Conservation (phyloP, 1,140 invertebrate genomes). For the Caenorhabditis briggsae region DNA sequence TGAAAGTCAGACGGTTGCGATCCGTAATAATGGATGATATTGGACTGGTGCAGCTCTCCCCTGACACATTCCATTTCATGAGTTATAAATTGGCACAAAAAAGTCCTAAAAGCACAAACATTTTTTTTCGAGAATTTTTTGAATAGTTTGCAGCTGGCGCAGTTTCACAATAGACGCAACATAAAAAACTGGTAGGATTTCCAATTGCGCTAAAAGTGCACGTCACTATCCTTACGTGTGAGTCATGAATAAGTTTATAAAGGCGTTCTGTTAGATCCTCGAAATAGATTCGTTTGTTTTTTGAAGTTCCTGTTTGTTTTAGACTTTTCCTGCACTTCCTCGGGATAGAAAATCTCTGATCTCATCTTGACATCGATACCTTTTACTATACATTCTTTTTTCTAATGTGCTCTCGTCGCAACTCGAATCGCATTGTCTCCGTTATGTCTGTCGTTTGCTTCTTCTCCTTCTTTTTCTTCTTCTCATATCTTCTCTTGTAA, state of each 20-base stretch:
- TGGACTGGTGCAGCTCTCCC: neutral
- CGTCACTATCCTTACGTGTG: neutral
- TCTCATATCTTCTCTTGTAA: neutral
- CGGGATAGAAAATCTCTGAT: neutral
- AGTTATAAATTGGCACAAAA: neutral
- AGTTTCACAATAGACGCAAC: too few species aligned
- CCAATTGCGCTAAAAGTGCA: neutral
- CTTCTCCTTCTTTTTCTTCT: neutral
- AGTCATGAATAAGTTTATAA: too few species aligned
- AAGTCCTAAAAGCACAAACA: neutral
- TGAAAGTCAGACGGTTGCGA: neutral
- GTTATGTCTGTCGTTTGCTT: conserved; percentile 7
- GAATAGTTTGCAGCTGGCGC: too few species aligned
- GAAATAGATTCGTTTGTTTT: neutral
- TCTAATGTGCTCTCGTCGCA: neutral
- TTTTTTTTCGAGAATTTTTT: too few species aligned
- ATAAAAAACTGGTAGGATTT: too few species aligned
- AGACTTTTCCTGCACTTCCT: neutral
- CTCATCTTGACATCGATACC: conserved; percentile 14
- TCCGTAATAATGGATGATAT: conserved; percentile 42
- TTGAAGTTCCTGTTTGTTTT: neutral
- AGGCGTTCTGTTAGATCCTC: too few species aligned
- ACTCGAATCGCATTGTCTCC: neutral
- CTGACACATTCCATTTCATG: conserved; percentile 20
- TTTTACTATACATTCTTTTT: conserved; percentile 45